These are phyloP conservation scores for Lytechinus variegatus DNA, from an alignment of 35 echinoderm and acorn worm species.

Conservation along the genomic window DNA sequence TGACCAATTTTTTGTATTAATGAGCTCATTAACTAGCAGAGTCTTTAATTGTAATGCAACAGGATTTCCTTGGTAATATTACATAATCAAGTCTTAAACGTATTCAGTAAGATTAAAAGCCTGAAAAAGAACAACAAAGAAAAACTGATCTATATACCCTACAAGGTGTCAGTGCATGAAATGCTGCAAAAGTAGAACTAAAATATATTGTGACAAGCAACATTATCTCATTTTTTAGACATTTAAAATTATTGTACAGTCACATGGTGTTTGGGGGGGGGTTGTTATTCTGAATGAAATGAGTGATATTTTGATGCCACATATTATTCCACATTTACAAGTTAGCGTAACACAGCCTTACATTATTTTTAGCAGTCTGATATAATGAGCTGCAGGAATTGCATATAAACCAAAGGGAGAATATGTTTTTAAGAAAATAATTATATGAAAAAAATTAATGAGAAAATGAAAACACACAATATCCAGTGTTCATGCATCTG, in stretches of 20 bases:
- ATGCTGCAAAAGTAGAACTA: too few relatives aligned
- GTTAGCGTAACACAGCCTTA: too few relatives aligned
- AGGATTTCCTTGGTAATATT: background rate
- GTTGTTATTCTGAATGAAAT: background rate
- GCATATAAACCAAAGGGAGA: background rate
- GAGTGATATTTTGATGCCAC: background rate
- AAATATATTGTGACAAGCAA: too few relatives aligned
- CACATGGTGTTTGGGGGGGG: background rate
- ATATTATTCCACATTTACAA: background rate
- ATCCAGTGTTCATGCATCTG: background rate
- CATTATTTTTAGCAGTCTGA: background rate
- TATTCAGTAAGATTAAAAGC: too few relatives aligned
- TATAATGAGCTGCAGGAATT: background rate
- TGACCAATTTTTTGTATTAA: background rate
- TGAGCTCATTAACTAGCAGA: background rate
- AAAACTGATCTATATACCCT: too few relatives aligned
- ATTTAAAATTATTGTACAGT: background rate
- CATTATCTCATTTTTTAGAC: too few relatives aligned
- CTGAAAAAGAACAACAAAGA: too few relatives aligned
- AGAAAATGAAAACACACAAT: background rate
- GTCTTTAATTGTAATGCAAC: background rate
- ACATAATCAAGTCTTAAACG: too few relatives aligned
- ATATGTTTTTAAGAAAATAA: background rate
- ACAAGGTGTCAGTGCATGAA: too few relatives aligned
- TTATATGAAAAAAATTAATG: background rate